phyloP scores from a whole-genome alignment of 2,797 vertebrate species.

The Mastacembelus armatus region DNA sequence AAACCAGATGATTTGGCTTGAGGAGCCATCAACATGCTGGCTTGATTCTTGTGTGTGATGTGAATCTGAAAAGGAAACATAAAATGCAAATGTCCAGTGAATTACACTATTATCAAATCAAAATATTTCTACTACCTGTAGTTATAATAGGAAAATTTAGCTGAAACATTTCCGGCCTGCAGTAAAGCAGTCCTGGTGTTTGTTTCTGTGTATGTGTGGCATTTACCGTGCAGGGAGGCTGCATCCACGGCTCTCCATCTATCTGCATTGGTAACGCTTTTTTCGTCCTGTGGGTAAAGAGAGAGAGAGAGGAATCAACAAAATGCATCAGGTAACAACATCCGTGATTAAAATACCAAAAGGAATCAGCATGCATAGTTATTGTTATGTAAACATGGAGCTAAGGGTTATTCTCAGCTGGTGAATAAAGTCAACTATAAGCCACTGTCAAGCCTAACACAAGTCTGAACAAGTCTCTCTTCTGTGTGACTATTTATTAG shows the following conservation, averaged over 20 bases:
- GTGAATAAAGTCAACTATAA: slow-evolving; percentile 5
- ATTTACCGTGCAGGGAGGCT: slow-evolving; percentile 92
- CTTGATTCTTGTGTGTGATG: slow-evolving; percentile 95
- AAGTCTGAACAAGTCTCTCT: slow-evolving; percentile 44
- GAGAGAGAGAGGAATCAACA: neutral
- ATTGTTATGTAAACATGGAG: slow-evolving; percentile 31
- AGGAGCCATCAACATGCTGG: slow-evolving; percentile 90
- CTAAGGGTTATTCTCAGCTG: neutral
- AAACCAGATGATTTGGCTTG: slow-evolving; percentile 86
- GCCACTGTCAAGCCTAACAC: slow-evolving; percentile 9
- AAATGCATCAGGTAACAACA: slow-evolving; percentile 1
- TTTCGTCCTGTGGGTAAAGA: slow-evolving; percentile 83
- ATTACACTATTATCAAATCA: neutral
- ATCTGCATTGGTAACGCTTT: slow-evolving; percentile 96
- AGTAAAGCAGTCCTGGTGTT: neutral
- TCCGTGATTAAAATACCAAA: slow-evolving; percentile 43
- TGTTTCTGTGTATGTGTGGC: neutral
- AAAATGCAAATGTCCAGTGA: neutral
- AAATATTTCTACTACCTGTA: neutral
- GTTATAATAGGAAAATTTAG: neutral
- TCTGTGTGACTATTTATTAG: neutral
- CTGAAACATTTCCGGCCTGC: neutral
- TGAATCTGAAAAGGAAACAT: slow-evolving; percentile 84
- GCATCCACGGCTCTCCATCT: slow-evolving; percentile 97
- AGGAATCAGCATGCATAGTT: neutral